A percentile compares a stretch with the other conserved stretches of the same genome.
phyloP scores from a whole-genome alignment of 2,797 vertebrate species.

The Amphiprion clarkii region DNA sequence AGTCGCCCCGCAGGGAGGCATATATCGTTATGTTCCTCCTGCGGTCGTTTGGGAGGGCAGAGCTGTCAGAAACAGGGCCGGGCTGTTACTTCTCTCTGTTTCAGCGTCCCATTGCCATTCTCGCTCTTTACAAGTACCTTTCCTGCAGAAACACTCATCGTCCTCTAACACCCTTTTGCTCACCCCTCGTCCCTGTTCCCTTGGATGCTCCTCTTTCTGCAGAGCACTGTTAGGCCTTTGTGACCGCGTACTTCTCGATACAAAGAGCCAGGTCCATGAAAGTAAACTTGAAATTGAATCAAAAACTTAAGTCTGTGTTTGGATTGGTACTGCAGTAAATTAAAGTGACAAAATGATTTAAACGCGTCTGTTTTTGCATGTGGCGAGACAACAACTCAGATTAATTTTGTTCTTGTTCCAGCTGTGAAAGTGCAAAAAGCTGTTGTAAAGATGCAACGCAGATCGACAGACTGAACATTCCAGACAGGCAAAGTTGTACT shows the following conservation, averaged over 20 bases:
- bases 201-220: slow-evolving; percentile 2
- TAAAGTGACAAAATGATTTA: neutral
- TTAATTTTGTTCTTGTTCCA: slow-evolving; percentile 1
- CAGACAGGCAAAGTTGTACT: neutral
- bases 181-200: slow-evolving; percentile 21
- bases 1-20: slow-evolving; percentile 43
- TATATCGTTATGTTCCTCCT: slow-evolving; percentile 51
- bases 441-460: neutral
- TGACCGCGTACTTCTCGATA: neutral
- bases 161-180: slow-evolving; percentile 51
- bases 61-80: slow-evolving; percentile 52
- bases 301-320: neutral
- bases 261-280: neutral
- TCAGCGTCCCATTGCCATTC: slow-evolving; percentile 50
- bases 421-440: neutral
- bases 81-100: slow-evolving; percentile 44
- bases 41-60: slow-evolving; percentile 44
- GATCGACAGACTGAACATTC: neutral
- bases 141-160: slow-evolving; percentile 46
- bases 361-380: neutral
- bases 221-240: neutral
- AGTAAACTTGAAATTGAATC: neutral
- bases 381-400: neutral
- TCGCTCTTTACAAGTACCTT: slow-evolving; percentile 47
- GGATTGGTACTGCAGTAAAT: neutral